These are phyloP conservation scores for Chrysolina oricalcia DNA, from an alignment of 2,888 invertebrate genomes.

Conservation along the genomic window DNA sequence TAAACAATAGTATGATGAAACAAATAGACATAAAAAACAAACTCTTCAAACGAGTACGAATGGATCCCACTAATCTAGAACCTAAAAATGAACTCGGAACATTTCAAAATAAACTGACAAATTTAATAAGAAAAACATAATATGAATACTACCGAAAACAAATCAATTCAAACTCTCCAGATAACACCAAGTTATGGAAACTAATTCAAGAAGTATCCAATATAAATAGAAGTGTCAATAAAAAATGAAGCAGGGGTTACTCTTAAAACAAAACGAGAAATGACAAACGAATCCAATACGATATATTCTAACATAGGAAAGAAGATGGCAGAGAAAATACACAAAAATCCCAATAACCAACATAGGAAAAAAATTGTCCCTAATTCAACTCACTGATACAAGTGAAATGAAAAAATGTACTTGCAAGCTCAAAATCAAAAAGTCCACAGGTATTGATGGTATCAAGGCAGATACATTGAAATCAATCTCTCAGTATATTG, in stretches of 20 bases:
- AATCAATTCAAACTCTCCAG: conserved; percentile 18
- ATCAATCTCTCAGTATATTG: conserved; percentile 18
- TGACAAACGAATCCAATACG: conserved; percentile 22
- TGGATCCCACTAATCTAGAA: too few relatives aligned
- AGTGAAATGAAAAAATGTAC: conserved; percentile 15
- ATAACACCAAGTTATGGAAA: conserved; percentile 10
- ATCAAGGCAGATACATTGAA: conserved; percentile 18
- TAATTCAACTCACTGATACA: conserved; percentile 8
- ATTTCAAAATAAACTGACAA: conserved; percentile 22
- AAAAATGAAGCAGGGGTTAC: conserved; percentile 8
- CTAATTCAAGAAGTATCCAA: conserved; percentile 15
- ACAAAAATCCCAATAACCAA: neutral
- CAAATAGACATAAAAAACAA: too few relatives aligned
- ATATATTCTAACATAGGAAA: conserved; percentile 17
- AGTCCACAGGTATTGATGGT: conserved; percentile 18
- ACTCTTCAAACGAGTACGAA: too few relatives aligned
- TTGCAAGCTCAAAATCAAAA: conserved; percentile 14
- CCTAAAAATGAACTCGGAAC: conserved; percentile 7
- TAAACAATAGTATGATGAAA: conserved; percentile 1
- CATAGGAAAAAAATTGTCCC: conserved; percentile 7
- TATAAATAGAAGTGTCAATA: conserved; percentile 1
- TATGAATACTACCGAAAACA: conserved; percentile 17
- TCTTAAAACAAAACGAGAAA: conserved; percentile 18
- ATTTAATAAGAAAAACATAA: conserved; percentile 21
- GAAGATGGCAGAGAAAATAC: conserved; percentile 26